Base-by-base conservation (phyloP, 2,113 vertebrate genomes). In the Anoplopoma fimbria region DNA sequence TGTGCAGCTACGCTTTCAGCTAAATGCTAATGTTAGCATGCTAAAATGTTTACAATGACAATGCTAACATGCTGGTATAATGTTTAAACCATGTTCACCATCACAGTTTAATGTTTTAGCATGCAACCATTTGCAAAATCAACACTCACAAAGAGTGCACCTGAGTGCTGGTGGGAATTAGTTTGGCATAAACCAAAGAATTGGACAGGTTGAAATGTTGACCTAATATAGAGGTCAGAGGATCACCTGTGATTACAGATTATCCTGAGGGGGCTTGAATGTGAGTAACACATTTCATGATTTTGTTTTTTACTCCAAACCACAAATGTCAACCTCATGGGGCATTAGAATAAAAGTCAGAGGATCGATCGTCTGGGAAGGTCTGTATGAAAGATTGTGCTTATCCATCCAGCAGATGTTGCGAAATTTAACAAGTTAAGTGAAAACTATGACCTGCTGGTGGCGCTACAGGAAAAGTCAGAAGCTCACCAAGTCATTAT, bases 241-340 rank as follows among this genome's bases (percentile, higher is more conserved):
- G 19, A 53, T n/a, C 51, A 53, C 51, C 51, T 4, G 51, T 55
- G 51, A 60, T 31, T 60, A 31, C 14, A 60, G 27, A 19, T 29
- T 60, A 60, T 60, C 15, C 57, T 19, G 57, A 29, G 6, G 14
- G 27, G 9, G 9, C 40, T 25, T 36, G 23, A 57, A 49, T 40
- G 4, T 62, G 17, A 38, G 49, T 21, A 70, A n/a, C 53, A 63
- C 36, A 49, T 27, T 40, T 8, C 4, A 25, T 15, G 13, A n/a
- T n/a, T n/a, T n/a, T n/a, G n/a, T n/a, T n/a, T 75, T 61, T 62
- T 23, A 51, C 23, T 75, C 29, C 15, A 63, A 51, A 47, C 29
- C 31, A 27, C 42, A 51, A 36, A 62, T 12, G 14, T 27, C 2
- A 25, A 47, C 21, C 13, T 33, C 10, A 6, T 57, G 8, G 9